These are phyloP conservation scores for Epinotia brunnichana DNA, from an alignment of 2,888 invertebrate species.

Conservation along the genomic window DNA sequence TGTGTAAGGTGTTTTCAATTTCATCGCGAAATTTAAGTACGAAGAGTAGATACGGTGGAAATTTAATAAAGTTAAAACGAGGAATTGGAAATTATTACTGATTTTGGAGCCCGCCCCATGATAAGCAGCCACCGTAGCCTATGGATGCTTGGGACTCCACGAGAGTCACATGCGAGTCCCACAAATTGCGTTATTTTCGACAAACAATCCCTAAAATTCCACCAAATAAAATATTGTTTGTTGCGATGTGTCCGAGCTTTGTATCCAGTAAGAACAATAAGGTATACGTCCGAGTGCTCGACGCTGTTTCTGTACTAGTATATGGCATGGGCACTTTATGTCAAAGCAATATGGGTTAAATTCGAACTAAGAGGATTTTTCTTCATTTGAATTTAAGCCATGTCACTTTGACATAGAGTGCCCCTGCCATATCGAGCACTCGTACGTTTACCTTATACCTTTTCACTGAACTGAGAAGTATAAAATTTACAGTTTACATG, in stretches of 20 bases:
- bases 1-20: conserved; percentile 72
- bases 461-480: too few species aligned
- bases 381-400: too few species aligned
- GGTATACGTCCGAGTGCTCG: too few species aligned
- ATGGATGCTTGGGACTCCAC: background rate
- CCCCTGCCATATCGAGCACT: too few species aligned
- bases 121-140: background rate
- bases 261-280: too few species aligned
- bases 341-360: too few species aligned
- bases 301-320: too few species aligned
- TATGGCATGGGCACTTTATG: too few species aligned
- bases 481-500: too few species aligned
- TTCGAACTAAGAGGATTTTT: too few species aligned
- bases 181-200: background rate
- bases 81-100: conserved; percentile 74
- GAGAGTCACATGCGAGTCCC: background rate
- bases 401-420: too few species aligned
- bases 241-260: background rate
- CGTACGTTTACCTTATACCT: too few species aligned
- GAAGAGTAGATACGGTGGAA: conserved; percentile 54
- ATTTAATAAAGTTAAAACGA: conserved; percentile 75
- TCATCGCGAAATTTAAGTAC: conserved; percentile 72
- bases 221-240: background rate
- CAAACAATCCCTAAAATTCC: background rate
- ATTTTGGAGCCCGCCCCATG: conserved; percentile 47